Evolutionary conservation across 2,888 invertebrate species (phyloP).

Genomic region (Acrobasis consociella): DNA sequence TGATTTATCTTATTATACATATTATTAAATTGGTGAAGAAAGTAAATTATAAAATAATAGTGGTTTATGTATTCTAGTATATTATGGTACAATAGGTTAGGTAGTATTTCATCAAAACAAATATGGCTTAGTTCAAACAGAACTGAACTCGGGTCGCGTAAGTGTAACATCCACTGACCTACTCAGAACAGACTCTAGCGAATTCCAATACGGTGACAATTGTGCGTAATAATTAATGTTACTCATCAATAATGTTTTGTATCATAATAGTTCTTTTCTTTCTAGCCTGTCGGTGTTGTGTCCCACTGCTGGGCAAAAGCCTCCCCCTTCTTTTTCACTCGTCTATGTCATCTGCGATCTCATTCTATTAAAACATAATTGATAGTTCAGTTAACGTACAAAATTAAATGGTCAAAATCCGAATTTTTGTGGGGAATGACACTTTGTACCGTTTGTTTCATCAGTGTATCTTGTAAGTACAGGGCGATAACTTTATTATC

Average conservation of each 20-base stretch:
- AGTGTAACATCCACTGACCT: conserved; percentile 39
- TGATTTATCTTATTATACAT: no score
- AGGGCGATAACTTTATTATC: no score
- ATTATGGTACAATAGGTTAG: not conserved
- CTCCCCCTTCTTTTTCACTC: no score
- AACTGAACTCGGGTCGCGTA: conserved; percentile 4
- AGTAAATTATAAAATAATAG: not conserved
- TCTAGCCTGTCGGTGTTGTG: no score
- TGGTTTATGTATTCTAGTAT: not conserved
- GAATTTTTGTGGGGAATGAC: no score
- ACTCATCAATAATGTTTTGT: conserved; percentile 6
- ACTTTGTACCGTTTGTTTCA: no score
- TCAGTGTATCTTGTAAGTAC: no score
- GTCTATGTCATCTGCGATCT: no score
- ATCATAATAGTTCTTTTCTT: not conserved
- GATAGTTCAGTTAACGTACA: no score
- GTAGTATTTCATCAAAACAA: conserved; percentile 12
- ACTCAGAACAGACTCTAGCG: conserved; percentile 45
- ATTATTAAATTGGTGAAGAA: not conserved
- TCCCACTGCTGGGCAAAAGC: no score
- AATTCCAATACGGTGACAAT: conserved; percentile 50
- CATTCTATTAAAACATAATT: no score
- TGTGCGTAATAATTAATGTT: conserved; percentile 16
- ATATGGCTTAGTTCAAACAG: conserved; percentile 12
- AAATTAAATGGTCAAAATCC: no score